Conservation (phyloP, 92 coral and sea anemone species). For the Blastomussa wellsi region DNA sequence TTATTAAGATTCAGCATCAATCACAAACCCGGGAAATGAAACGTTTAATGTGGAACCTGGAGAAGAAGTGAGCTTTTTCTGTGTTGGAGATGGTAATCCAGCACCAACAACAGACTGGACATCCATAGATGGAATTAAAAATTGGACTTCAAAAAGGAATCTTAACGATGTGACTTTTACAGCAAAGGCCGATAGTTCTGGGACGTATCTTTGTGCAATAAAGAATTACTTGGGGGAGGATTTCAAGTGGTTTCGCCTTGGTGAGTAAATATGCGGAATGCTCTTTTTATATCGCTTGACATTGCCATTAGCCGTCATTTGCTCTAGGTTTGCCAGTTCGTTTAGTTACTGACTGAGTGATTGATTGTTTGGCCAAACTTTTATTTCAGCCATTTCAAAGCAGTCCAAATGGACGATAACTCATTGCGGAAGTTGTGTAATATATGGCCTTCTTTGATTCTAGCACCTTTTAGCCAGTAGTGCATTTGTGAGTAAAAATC, state of each 20-base stretch:
- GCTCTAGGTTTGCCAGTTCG: too few species aligned
- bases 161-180: not conserved
- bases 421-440: too few species aligned
- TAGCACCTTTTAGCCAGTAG: too few species aligned
- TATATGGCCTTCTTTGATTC: too few species aligned
- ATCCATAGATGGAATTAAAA: not conserved
- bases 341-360: not conserved
- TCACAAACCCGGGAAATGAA: not conserved
- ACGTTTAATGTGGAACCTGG: not conserved
- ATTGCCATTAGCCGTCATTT: too few species aligned
- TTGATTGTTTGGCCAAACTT: not conserved
- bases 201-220: not conserved
- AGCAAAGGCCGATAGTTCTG: not conserved
- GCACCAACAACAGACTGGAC: not conserved
- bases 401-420: too few species aligned
- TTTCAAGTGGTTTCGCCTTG: conserved; percentile 1
- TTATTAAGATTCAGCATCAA: not conserved
- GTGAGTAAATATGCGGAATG: not conserved
- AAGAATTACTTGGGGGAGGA: not conserved
- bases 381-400: too few species aligned
- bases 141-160: not conserved
- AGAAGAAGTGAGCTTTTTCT: not conserved
- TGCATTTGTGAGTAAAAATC: too few species aligned
- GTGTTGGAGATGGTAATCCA: not conserved
- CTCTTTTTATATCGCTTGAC: not conserved